These are phyloP conservation scores for Chionoecetes opilio DNA, from an alignment of 1,140 invertebrate species.

Conservation along the genomic window DNA sequence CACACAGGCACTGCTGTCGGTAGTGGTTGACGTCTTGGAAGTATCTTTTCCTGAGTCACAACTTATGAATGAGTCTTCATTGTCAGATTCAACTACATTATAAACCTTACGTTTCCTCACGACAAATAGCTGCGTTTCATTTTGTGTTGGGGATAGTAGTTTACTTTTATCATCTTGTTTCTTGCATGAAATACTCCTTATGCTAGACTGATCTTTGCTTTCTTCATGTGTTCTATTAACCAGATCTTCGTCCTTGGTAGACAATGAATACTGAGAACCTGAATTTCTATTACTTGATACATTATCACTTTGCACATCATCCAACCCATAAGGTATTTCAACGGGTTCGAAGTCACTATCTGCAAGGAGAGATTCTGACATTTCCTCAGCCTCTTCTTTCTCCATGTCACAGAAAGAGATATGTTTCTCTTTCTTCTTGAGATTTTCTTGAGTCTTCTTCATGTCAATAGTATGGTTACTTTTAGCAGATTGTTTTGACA, in stretches of 20 bases:
- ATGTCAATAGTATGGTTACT: not conserved
- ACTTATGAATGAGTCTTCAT: conserved; percentile 19
- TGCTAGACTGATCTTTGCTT: not conserved
- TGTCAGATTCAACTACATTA: conserved; percentile 57
- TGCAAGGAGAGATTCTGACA: conserved; percentile 57
- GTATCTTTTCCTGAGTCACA: not conserved
- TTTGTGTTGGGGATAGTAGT: conserved; percentile 29
- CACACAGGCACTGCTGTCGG: not conserved
- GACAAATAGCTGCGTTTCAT: conserved; percentile 3
- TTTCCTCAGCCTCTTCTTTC: conserved; percentile 54
- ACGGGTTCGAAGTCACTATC: conserved; percentile 19
- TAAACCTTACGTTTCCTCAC: conserved; percentile 25
- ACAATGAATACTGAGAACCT: not conserved
- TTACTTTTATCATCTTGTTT: not conserved
- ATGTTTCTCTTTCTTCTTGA: not conserved
- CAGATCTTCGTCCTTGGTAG: not conserved
- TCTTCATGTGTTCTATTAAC: not conserved
- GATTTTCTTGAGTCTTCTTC: not conserved
- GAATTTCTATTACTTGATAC: not conserved
- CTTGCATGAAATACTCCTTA: not conserved
- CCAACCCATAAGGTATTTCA: not conserved
- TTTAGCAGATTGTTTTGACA: not conserved
- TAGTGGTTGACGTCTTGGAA: not conserved
- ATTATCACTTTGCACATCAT: not conserved
- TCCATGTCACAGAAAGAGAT: not conserved